Conservation (phyloP, 2,888 invertebrate genomes). For the Myopa tessellatipennis region DNA sequence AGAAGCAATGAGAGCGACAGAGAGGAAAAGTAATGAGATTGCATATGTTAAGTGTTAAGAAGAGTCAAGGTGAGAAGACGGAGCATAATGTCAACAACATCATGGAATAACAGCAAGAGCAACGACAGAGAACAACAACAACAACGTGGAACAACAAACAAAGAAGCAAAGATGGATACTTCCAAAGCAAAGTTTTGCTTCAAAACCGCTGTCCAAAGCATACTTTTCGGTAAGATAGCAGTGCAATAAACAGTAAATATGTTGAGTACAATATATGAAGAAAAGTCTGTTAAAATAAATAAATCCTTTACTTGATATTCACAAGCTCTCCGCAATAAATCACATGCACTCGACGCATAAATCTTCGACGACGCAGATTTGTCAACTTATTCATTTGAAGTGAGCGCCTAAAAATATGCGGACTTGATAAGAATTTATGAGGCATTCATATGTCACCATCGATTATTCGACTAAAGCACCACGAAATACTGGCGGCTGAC, state of each 20-base stretch:
- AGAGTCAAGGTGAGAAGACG: no score
- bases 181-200: neutral
- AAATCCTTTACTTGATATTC: neutral
- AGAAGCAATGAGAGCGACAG: no score
- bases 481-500: neutral
- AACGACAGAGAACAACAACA: neutral
- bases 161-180: neutral
- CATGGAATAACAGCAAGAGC: neutral
- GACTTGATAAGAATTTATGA: constrained; percentile 36
- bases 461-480: neutral
- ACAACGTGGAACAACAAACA: neutral
- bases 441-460: constrained; percentile 32
- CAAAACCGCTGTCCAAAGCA: neutral
- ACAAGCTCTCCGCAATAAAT: constrained; percentile 19
- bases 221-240: neutral
- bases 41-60: no score
- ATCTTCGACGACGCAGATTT: constrained; percentile 27
- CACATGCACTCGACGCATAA: constrained; percentile 8
- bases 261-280: neutral
- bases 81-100: no score
- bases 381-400: constrained; percentile 27
- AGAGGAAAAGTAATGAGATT: no score
- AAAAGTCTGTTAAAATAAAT: neutral
- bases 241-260: neutral
- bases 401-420: constrained; percentile 28